Percentiles rank a stretch among this genome's conserved stretches.
Conservation (phyloP, 2,797 vertebrate species). For the Spea hammondii region DNA sequence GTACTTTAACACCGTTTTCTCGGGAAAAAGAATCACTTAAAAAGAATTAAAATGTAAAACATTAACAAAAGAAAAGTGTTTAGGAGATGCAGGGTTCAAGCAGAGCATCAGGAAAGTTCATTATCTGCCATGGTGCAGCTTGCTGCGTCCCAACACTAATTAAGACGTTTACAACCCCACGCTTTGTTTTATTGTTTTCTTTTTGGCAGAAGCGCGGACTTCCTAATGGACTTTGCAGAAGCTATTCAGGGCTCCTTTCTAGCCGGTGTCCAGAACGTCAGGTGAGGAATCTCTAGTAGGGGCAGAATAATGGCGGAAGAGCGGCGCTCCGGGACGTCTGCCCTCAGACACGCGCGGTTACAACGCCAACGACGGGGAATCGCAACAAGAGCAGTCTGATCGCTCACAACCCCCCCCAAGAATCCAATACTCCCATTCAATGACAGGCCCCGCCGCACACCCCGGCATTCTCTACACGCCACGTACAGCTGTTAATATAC, state of each 20-base stretch:
- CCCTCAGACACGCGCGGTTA: not conserved
- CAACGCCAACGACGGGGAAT: not conserved
- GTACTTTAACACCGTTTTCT: too few species aligned
- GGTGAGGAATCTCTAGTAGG: slow-evolving; percentile 29
- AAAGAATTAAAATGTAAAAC: too few species aligned
- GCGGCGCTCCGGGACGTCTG: not conserved
- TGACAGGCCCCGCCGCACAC: too few species aligned
- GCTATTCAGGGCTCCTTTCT: slow-evolving; percentile 21
- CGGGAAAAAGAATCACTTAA: too few species aligned
- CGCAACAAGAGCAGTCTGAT: not conserved
- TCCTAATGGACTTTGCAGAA: slow-evolving; percentile 45
- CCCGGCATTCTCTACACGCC: too few species aligned
- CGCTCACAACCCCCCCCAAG: too few species aligned
- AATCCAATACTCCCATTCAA: too few species aligned
- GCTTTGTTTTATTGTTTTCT: slow-evolving; percentile 49
- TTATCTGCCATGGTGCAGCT: slow-evolving; percentile 43
- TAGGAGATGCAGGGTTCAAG: not conserved
- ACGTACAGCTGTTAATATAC: too few species aligned
- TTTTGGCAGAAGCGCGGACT: slow-evolving; percentile 41
- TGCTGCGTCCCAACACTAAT: slow-evolving; percentile 39
- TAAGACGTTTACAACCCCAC: slow-evolving; percentile 48
- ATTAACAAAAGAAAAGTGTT: not conserved
- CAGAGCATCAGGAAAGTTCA: slow-evolving; percentile 36
- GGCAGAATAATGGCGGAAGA: slow-evolving; percentile 3
- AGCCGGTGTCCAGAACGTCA: slow-evolving; percentile 15